phyloP scores from a whole-genome alignment of 1,140 invertebrate genomes.

The Bombus polaris region DNA sequence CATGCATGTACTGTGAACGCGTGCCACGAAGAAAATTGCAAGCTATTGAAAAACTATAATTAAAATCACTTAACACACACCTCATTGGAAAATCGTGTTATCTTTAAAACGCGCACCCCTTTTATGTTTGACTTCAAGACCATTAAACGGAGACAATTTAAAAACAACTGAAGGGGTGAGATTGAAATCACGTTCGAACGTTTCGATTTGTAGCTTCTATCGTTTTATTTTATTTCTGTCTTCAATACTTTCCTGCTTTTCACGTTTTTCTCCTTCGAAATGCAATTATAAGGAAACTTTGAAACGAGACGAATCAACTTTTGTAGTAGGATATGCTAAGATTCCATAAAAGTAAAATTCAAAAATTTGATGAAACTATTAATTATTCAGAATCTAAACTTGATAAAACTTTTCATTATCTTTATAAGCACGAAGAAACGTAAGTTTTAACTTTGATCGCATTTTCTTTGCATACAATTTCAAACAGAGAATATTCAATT shows the following conservation, averaged over 20 bases:
- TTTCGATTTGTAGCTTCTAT: neutral
- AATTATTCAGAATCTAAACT: too few relatives aligned
- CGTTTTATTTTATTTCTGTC: neutral
- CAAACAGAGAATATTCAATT: too few relatives aligned
- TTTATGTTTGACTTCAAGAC: neutral
- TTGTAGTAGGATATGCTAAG: too few relatives aligned
- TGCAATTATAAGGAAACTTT: neutral
- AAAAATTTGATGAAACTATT: too few relatives aligned
- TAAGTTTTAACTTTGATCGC: too few relatives aligned
- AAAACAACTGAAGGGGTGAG: neutral
- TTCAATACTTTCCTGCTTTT: neutral
- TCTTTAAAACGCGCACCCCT: neutral
- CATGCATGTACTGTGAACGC: neutral
- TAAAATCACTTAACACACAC: constrained; percentile 7
- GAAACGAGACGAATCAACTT: too few relatives aligned
- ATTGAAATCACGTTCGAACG: constrained; percentile 1
- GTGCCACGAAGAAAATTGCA: constrained; percentile 7
- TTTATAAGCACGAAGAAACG: too few relatives aligned
- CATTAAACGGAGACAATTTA: constrained; percentile 11
- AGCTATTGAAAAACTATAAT: constrained; percentile 6
- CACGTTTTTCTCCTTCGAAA: neutral
- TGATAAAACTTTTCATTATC: too few relatives aligned
- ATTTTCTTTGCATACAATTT: too few relatives aligned
- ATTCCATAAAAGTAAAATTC: too few relatives aligned
- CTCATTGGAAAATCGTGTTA: neutral